These are phyloP conservation scores for Saxidomus purpurata DNA, from an alignment of 1,140 invertebrate genomes.

Conservation along the genomic window DNA sequence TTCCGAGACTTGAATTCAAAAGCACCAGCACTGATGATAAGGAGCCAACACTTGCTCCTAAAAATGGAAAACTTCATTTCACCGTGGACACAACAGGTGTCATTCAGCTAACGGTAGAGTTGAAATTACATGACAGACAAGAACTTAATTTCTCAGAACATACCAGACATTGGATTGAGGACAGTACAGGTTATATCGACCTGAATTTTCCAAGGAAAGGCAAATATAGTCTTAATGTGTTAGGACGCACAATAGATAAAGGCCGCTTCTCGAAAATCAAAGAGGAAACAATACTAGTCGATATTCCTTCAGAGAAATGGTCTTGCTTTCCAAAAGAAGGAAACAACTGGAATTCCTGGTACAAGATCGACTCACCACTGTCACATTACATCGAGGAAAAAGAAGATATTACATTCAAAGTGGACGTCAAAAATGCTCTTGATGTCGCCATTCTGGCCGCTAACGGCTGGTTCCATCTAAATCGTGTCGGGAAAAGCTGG, in stretches of 20 bases:
- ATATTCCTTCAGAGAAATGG: conserved; percentile 45
- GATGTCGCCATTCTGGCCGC: conserved; percentile 35
- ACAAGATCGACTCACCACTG: conserved; percentile 16
- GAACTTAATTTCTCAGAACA: conserved; percentile 31
- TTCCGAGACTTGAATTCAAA: conserved; percentile 36
- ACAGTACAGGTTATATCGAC: not conserved
- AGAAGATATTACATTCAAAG: conserved; percentile 39
- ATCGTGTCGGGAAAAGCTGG: not conserved
- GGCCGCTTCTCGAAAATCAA: not conserved
- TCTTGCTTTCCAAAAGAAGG: conserved; percentile 41
- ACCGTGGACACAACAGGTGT: not conserved
- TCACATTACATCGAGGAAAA: conserved; percentile 35
- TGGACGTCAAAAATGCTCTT: conserved; percentile 20
- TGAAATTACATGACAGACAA: conserved; percentile 26
- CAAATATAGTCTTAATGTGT: conserved; percentile 17
- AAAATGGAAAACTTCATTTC: conserved; percentile 25
- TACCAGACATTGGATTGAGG: conserved; percentile 26
- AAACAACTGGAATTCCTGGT: conserved; percentile 1
- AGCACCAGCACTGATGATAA: not conserved
- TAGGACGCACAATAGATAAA: not conserved
- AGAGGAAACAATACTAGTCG: conserved; percentile 33
- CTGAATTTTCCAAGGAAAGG: conserved; percentile 50
- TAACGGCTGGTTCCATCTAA: conserved; percentile 42
- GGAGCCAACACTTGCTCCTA: not conserved
- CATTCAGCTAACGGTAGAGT: not conserved